phyloP scores from a whole-genome alignment of 1,140 invertebrate species.

The Aphelenchoides besseyi region DNA sequence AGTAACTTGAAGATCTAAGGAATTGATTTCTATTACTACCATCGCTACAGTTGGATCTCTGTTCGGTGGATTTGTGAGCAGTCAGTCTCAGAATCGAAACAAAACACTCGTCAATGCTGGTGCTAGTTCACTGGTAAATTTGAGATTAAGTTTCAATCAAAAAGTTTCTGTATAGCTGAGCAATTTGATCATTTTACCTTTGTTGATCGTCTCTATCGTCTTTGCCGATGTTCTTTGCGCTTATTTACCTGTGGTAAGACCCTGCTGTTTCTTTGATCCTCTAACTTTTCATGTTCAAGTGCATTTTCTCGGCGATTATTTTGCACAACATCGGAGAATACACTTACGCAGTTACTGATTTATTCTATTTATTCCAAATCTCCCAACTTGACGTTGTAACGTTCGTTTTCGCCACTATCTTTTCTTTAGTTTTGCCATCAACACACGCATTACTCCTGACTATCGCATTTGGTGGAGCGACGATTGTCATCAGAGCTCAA shows the following conservation, averaged over 20 bases:
- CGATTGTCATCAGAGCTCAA: slow-evolving; percentile 42
- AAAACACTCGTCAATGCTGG: slow-evolving; percentile 38
- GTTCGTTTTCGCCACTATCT: slow-evolving; percentile 39
- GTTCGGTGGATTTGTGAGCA: slow-evolving; percentile 28
- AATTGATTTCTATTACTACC: slow-evolving; percentile 31
- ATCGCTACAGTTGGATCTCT: slow-evolving; percentile 33
- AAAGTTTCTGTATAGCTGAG: slow-evolving; percentile 29
- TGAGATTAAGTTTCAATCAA: slow-evolving; percentile 18
- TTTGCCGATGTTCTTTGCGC: slow-evolving; percentile 32
- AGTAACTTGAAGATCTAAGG: slow-evolving; percentile 24
- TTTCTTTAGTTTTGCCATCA: slow-evolving; percentile 28
- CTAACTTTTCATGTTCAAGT: slow-evolving; percentile 30
- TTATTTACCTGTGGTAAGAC: slow-evolving; percentile 39
- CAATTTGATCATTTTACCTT: slow-evolving; percentile 35
- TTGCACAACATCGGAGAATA: slow-evolving; percentile 29
- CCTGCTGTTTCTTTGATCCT: background rate
- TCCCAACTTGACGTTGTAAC: slow-evolving; percentile 46
- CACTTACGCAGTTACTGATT: slow-evolving; percentile 22
- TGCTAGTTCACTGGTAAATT: slow-evolving; percentile 34
- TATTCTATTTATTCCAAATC: slow-evolving; percentile 23
- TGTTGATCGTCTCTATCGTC: slow-evolving; percentile 32
- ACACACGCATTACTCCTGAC: slow-evolving; percentile 34
- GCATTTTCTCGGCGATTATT: slow-evolving; percentile 39
- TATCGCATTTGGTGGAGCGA: slow-evolving; percentile 32
- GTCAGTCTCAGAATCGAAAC: slow-evolving; percentile 36